A percentile compares a stretch with the other conserved stretches of the same genome.
These are phyloP conservation scores for Isotomurus palustris DNA, from an alignment of 2,888 invertebrate species.

Conservation along the genomic window DNA sequence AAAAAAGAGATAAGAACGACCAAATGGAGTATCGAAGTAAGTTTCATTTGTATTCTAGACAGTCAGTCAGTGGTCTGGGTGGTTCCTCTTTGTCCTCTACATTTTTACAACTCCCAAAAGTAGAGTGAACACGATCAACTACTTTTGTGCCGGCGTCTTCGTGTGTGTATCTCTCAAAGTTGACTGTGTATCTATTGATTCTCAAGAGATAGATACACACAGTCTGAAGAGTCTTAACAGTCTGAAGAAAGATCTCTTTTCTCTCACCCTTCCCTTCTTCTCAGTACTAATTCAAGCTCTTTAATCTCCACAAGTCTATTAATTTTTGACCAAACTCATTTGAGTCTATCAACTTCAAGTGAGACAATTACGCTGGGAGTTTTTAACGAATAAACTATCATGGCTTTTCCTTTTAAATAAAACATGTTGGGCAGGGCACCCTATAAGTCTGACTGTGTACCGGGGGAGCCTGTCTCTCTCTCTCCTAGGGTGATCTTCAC, in stretches of 20 bases:
- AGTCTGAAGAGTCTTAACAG: too few relatives aligned
- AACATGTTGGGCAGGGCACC: slow-evolving; percentile 6
- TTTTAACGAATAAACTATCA: too few relatives aligned
- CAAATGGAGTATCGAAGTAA: neutral
- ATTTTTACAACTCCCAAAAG: neutral
- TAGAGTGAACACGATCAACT: too few relatives aligned
- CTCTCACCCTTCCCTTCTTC: too few relatives aligned
- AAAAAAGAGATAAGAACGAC: neutral
- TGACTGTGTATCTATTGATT: too few relatives aligned
- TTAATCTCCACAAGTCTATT: too few relatives aligned
- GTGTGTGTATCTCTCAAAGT: slow-evolving; percentile 24
- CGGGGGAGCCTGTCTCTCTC: neutral
- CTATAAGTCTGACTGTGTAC: neutral
- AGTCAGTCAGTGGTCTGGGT: slow-evolving; percentile 4
- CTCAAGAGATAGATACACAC: too few relatives aligned
- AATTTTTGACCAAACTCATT: too few relatives aligned
- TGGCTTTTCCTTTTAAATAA: slow-evolving; percentile 4
- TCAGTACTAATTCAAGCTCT: too few relatives aligned
- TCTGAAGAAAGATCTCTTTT: too few relatives aligned
- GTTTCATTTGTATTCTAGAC: neutral
- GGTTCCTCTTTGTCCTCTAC: slow-evolving; percentile 5
- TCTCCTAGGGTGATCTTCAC: neutral
- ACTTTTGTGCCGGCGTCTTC: slow-evolving; percentile 23
- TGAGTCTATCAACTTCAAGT: too few relatives aligned
- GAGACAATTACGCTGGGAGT: too few relatives aligned